phyloP scores from a whole-genome alignment of 1,140 invertebrate species.

The Carcinoscorpius rotundicauda region DNA sequence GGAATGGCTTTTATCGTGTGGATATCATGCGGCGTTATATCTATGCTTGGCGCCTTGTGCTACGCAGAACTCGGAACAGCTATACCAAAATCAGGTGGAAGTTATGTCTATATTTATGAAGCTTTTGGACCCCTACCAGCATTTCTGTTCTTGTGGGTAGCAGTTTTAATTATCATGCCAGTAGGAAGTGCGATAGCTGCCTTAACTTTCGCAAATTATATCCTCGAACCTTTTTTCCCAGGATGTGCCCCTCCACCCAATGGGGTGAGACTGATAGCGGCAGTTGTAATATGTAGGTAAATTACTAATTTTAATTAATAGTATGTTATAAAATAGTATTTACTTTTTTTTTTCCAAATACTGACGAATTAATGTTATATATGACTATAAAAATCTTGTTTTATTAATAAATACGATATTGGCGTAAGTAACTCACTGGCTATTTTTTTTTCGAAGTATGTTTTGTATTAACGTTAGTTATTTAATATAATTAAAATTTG shows the following conservation, averaged over 20 bases:
- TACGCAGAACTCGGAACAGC: conserved; percentile 91
- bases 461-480: no score
- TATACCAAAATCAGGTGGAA: conserved; percentile 80
- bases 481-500: no score
- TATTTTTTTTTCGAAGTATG: no score
- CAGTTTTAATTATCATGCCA: conserved; percentile 73
- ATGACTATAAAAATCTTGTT: no score
- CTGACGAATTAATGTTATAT: no score
- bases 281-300: conserved; percentile 27
- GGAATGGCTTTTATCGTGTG: conserved; percentile 82
- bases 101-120: conserved; percentile 91
- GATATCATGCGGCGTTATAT: conserved; percentile 75
- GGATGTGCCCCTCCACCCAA: conserved; percentile 28
- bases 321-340: no score
- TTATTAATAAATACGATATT: no score
- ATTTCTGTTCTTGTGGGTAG: conserved; percentile 93
- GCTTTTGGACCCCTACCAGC: conserved; percentile 80
- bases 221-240: conserved; percentile 78
- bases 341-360: no score
- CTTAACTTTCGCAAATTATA: conserved; percentile 91
- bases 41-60: conserved; percentile 81
- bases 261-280: conserved; percentile 27
- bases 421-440: no score
- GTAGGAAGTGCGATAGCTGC: conserved; percentile 94
- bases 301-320: no score